Evolutionary conservation across 2,113 vertebrate species (phyloP).

Genomic region (Gymnarchus niloticus): DNA sequence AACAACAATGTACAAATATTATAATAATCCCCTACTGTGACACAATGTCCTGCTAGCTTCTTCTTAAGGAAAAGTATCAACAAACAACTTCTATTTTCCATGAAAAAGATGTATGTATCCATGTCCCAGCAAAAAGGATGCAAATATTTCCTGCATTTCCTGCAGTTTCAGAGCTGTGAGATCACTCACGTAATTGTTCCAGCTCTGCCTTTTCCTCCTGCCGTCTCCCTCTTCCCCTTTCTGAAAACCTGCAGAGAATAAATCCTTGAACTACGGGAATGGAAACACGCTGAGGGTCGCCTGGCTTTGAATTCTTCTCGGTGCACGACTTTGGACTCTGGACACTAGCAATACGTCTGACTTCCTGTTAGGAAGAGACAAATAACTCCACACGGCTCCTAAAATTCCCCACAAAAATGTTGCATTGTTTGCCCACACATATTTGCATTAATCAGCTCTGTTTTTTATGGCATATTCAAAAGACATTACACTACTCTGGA

Average conservation of each 20-base stretch:
- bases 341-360: constrained; percentile 14
- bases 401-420: constrained; percentile 2
- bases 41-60: background rate
- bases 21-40: background rate
- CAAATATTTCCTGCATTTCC: constrained; percentile 59
- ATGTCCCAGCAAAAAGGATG: constrained; percentile 38
- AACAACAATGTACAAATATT: background rate
- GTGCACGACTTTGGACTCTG: constrained; percentile 14
- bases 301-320: background rate
- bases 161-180: constrained; percentile 49
- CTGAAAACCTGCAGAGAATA: constrained; percentile 28
- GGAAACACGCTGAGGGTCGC: constrained; percentile 5
- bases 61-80: background rate
- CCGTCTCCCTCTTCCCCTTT: constrained; percentile 44
- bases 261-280: constrained; percentile 18
- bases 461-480: background rate
- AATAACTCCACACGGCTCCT: constrained; percentile 15
- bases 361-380: constrained; percentile 27
- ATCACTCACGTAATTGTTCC: constrained; percentile 56
- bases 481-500: background rate
- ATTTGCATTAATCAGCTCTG: background rate
- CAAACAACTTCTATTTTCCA: background rate
- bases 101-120: background rate
- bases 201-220: constrained; percentile 49
- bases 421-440: constrained; percentile 4